Evolutionary conservation across 2,797 vertebrate genomes (phyloP), one percentile per base, ranked within the genome.

Genomic region (Cebuella pygmaea): DNA sequence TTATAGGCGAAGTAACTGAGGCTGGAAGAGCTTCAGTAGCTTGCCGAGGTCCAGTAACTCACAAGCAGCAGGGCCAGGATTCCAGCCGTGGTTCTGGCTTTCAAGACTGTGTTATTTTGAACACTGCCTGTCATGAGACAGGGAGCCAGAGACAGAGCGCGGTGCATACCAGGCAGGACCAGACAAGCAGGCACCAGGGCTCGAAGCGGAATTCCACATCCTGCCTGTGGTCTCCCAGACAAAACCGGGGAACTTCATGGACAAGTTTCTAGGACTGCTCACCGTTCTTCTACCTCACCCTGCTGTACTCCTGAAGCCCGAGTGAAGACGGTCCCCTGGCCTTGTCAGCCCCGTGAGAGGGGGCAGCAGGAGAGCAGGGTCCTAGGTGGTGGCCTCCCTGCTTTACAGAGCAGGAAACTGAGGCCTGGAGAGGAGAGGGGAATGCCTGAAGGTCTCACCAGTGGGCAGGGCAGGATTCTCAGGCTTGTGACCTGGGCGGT

Each of bases 101-200:
- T 10, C 9, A 67, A 94, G 88, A 67, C 78, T 2, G 1, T 74
- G 82, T 57, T 8, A 26, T 80, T 83, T 46, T 78, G 90, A 70
- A 12, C 41, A 14, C 0, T 1, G 55, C 59, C 80, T 84, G 76
- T 90, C 33, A 5, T 0, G 55, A 93, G 50, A 9, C 7, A 5
- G 14, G 72, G 24, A 92, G 70, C 61, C 11, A 67, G 74, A 83
- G 19, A 30, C 36, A 48, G 48, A 96, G n/a, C 33, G 15, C 52
- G 12, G 39, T 0, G 0, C 70, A 94, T 75, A 83, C 92, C 80
- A 76, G 97, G 52, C 97, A 94, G 88, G 95, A 96, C 80, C n/a
- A 44, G 95, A 64, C 96, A 97, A 15, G 96, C 52, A 76, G 81
- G 81, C 36, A 52, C 84, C n/a, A 0, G 0, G 80, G 82, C 7